phyloP scores from a whole-genome alignment of 92 coral and sea anemone species.

The Desmophyllum pertusum region DNA sequence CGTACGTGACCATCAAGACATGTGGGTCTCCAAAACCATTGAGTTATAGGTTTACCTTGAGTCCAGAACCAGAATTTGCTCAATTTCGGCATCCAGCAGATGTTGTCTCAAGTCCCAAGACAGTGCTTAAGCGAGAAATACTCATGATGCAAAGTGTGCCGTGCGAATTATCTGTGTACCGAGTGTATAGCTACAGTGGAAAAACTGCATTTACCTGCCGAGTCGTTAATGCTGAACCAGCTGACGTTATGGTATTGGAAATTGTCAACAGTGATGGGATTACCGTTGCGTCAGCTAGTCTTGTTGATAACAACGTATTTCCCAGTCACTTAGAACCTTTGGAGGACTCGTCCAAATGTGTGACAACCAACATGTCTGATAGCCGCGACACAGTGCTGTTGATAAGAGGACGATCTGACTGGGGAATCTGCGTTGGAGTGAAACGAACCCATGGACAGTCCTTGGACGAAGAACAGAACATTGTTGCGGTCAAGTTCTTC shows the following conservation, averaged over 20 bases:
- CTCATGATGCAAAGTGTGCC: constrained; percentile 40
- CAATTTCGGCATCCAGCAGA: constrained; percentile 49
- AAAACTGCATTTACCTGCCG: constrained; percentile 53
- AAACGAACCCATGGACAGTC: constrained; percentile 30
- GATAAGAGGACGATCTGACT: constrained; percentile 68
- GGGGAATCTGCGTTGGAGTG: constrained; percentile 74
- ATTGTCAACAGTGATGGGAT: constrained; percentile 60
- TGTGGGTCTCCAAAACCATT: constrained; percentile 20
- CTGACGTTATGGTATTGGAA: constrained; percentile 64
- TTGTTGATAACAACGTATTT: constrained; percentile 62
- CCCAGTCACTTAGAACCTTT: constrained; percentile 45
- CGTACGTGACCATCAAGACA: constrained; percentile 40
- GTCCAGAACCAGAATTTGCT: constrained; percentile 55
- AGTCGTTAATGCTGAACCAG: constrained; percentile 66
- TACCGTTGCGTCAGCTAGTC: constrained; percentile 68
- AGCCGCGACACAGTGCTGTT: constrained; percentile 67
- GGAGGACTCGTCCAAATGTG: constrained; percentile 31
- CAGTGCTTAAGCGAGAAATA: constrained; percentile 43
- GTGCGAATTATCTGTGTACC: constrained; percentile 55
- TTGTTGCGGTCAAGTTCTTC: constrained; percentile 41
- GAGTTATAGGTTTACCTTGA: constrained; percentile 48
- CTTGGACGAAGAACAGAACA: constrained; percentile 28
- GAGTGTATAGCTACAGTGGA: constrained; percentile 35
- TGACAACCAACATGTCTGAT: constrained; percentile 47
- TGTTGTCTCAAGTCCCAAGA: constrained; percentile 43